These are phyloP conservation scores for Patiria pectinifera DNA, from an alignment of 53 echinoderm and acorn worm species.

Conservation along the genomic window DNA sequence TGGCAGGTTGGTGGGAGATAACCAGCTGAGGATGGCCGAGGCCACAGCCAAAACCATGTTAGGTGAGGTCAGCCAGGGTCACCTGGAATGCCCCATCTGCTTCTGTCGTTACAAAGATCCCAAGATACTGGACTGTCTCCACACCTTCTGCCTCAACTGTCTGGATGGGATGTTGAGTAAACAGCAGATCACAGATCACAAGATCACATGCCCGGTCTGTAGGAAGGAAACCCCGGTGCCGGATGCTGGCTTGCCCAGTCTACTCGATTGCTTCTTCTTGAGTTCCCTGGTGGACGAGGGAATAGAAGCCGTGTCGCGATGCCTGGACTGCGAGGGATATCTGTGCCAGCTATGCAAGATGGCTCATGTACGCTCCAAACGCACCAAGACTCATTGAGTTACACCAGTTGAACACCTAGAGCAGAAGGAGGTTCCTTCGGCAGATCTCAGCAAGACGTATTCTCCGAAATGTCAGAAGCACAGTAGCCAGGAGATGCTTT, in stretches of 20 bases:
- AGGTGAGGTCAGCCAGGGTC: constrained; percentile 1
- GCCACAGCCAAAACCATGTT: not conserved
- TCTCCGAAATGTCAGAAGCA: not conserved
- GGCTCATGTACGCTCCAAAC: not conserved
- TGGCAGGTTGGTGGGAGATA: not conserved
- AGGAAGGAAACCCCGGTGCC: constrained; percentile 23
- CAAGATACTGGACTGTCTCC: constrained; percentile 33
- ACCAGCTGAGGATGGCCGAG: not conserved
- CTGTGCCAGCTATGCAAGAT: not conserved
- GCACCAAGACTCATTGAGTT: not conserved
- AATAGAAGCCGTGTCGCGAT: not conserved
- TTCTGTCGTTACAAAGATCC: constrained; percentile 22
- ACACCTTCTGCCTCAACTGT: constrained; percentile 36
- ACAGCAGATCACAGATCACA: no score
- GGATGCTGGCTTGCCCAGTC: not conserved
- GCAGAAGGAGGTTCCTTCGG: not conserved
- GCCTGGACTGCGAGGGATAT: not conserved
- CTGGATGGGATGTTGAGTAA: not conserved
- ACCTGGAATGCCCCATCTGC: constrained; percentile 42
- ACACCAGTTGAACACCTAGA: not conserved
- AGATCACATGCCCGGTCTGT: constrained; percentile 30
- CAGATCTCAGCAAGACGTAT: not conserved
- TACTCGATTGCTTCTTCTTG: constrained; percentile 12
- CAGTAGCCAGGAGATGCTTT: not conserved
- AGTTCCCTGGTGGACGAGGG: constrained; percentile 31